These are phyloP conservation scores for Myopa tessellatipennis DNA, from an alignment of 2,888 invertebrate genomes.

Conservation along the genomic window DNA sequence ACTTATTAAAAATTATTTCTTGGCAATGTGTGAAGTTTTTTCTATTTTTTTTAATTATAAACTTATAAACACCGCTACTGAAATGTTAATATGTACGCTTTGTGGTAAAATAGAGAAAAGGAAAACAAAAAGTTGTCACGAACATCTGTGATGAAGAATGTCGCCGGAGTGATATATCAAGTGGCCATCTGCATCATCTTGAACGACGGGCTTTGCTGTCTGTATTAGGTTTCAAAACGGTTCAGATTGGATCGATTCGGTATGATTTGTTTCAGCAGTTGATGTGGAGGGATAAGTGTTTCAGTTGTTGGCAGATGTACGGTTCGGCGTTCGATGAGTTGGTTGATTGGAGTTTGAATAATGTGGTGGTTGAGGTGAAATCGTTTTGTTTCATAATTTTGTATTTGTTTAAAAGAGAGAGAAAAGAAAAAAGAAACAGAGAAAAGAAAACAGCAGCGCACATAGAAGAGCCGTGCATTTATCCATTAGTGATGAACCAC, in stretches of 20 bases:
- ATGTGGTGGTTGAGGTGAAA: constrained; percentile 20
- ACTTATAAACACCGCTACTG: neutral
- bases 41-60: neutral
- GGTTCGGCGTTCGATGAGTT: constrained; percentile 37
- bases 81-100: neutral
- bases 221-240: constrained; percentile 52
- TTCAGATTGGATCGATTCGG: constrained; percentile 39
- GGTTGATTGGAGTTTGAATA: constrained; percentile 22
- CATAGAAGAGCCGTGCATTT: constrained; percentile 39
- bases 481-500: constrained; percentile 25
- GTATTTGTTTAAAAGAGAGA: constrained; percentile 50
- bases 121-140: constrained; percentile 80
- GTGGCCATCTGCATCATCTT: constrained; percentile 99
- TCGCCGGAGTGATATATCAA: constrained; percentile 99
- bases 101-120: constrained; percentile 52
- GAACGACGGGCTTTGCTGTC: constrained; percentile 82
- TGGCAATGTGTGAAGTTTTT: neutral
- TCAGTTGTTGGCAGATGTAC: constrained; percentile 9
- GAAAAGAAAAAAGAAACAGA: constrained; percentile 52
- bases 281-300: constrained; percentile 44
- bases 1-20: too few relatives aligned
- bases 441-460: constrained; percentile 45
- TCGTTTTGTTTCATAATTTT: constrained; percentile 43
- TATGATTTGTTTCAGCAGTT: constrained; percentile 46
- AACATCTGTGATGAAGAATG: constrained; percentile 99